Conservation (phyloP, 2,113 vertebrate species). For the Gallinago paraguaiae region DNA sequence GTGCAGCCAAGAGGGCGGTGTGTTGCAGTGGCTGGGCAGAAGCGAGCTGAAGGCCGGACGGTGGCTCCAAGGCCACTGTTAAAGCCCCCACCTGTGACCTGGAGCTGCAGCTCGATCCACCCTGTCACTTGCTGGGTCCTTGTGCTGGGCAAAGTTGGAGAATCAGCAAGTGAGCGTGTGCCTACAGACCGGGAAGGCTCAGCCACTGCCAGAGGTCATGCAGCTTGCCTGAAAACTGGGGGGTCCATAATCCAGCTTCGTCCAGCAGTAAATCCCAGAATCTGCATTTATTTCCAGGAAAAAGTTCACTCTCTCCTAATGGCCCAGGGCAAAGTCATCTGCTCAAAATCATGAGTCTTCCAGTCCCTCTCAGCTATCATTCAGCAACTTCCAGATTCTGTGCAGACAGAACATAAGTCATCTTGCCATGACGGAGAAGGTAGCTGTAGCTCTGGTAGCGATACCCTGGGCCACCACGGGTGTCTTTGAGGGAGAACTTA, state of each 20-base stretch:
- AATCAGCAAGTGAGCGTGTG: background rate
- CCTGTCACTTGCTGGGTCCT: fast-evolving
- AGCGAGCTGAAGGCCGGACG: background rate
- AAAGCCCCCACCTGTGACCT: background rate
- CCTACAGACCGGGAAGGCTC: background rate
- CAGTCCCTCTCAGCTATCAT: background rate
- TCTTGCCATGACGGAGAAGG: background rate
- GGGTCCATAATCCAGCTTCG: fast-evolving
- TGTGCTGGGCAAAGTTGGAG: background rate
- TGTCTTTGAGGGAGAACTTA: background rate
- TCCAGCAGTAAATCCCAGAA: background rate
- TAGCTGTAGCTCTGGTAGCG: background rate
- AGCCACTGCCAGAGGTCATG: background rate
- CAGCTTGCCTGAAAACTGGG: background rate
- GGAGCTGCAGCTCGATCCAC: background rate
- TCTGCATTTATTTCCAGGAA: background rate
- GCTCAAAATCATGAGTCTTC: background rate
- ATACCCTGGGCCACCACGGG: background rate
- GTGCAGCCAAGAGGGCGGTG: fast-evolving
- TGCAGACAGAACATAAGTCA: background rate
- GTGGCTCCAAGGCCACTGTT: background rate
- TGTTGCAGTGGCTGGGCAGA: background rate
- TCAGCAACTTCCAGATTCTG: background rate
- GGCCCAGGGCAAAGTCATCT: background rate
- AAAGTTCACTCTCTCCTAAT: background rate